These are phyloP conservation scores for Lutjanus campechanus DNA, from an alignment of 2,797 vertebrate genomes.

Conservation along the genomic window DNA sequence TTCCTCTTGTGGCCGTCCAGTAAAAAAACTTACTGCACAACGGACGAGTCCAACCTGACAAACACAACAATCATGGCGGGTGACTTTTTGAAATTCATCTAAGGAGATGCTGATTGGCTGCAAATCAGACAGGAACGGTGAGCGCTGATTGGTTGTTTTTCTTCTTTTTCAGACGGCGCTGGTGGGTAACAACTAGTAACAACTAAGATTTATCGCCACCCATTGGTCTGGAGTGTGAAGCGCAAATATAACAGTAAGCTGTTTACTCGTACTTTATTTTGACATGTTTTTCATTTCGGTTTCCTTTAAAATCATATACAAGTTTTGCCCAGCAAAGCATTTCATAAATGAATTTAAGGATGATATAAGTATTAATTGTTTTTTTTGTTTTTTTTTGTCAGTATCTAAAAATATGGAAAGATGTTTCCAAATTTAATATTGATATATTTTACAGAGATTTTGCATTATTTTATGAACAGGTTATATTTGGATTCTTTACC, in stretches of 20 bases:
- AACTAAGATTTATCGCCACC: neutral
- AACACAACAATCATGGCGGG: conserved; percentile 76
- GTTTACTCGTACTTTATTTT: neutral
- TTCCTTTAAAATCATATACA: too few relatives aligned
- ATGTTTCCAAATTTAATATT: too few relatives aligned
- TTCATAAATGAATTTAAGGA: too few relatives aligned
- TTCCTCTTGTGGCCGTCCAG: accelerated
- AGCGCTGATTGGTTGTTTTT: conserved; percentile 64
- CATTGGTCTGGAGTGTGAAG: neutral
- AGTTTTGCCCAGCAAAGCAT: too few relatives aligned
- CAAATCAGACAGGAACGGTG: accelerated
- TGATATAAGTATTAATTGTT: too few relatives aligned
- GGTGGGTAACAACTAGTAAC: too few relatives aligned
- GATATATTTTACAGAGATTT: too few relatives aligned
- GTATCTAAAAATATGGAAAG: too few relatives aligned
- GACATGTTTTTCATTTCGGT: neutral
- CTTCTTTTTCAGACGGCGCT: too few relatives aligned
- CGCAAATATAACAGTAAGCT: neutral
- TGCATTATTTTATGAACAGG: too few relatives aligned
- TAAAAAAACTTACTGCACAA: conserved; percentile 5
- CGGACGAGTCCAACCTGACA: neutral
- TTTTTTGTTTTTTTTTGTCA: too few relatives aligned
- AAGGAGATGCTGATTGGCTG: conserved; percentile 72
- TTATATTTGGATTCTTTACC: too few relatives aligned
- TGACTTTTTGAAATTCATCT: conserved; percentile 71